Evolutionary conservation across 2,113 vertebrate genomes (phyloP), one percentile per base, ranked within the genome.

Genomic region (Hepsetus odoe): DNA sequence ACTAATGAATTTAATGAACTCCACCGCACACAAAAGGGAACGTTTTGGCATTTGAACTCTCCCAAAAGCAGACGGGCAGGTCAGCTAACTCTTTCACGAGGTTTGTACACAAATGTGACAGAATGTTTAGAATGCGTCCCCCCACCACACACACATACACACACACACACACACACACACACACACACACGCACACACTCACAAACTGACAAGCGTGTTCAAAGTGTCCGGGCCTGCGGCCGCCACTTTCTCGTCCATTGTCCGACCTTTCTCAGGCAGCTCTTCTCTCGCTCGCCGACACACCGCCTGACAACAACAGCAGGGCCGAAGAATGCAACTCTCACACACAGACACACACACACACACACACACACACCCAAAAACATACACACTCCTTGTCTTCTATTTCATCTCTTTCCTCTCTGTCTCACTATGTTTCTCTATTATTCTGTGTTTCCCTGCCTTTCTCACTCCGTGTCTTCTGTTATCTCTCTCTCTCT

Each of bases 1-100:
- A 99, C 95, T 96, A 98, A 99, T 99, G 97, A 99, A 99, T 99
- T 98, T 99, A 99, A 98, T 98, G 96, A 98, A 99, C 96, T 94
- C 95, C 83, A 82, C 84, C 90, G 33, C 90, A 92, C 94, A 99
- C 97, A 99, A 99, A 94, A n/a, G n/a, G 91, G 91, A 86, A 93
- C 46, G 94, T 95, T 95, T 95, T 97, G 96, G 95, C 95, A 95
- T 97, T 97, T 98, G 96, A 99, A 93, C 96, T 94, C 93, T 92
- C 92, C 94, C 95, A 96, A 97, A 98, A 94, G 93, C 95, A 94
- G 95, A 95, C 95, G 94, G 95, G 93, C 96, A 95, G 96, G 96
- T 98, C 97, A 98, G 95, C 95, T 94, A 93, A 95, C 93, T 96
- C 88, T 95, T 97, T 96, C 96, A 97, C 95, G 94, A 94, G 92